Base-by-base conservation (phyloP, 2,888 invertebrate species). In the Mimumesa dahlbomi region DNA sequence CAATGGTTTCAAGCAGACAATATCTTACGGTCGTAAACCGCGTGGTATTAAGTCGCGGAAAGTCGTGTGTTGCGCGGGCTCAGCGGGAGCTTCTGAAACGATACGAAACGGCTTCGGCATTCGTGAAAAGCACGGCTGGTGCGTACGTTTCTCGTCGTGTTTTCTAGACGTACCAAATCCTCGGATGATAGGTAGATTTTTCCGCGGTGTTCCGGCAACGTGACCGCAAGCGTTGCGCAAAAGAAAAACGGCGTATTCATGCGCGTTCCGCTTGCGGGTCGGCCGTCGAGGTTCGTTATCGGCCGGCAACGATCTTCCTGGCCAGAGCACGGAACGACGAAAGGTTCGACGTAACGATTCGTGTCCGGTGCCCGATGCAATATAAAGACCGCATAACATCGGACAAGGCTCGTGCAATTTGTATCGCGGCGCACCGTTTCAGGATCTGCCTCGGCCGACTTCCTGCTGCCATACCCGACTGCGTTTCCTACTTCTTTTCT, bases 281-380 rank as follows among this genome's bases (percentile, higher is more conserved):
- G 40, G 63, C 70, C 45, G 25, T 25, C 3, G 7, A 3, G 46
- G 65, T 73, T 73, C 66, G 62, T 77, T 84, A 83, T 84, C 84
- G 66, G 25, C 6, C 31, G 19, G 52, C 48, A 53, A 43, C 63
- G 76, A 84, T 84, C 82, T 83, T 63, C 40, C 25, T 13, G 71
- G 56, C 62, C 73, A 67, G 57, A 67, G 75, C 74, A n/a, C 73
- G 77, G 71, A 80, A 81, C 75, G 81, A 79, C 79, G 72, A 73
- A 76, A 82, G 81, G 74, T 73, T 82, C 84, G 81, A 82, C 77
- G 81, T 82, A 85, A 82, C 85, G 82, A 85, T 84, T 85, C 83
- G 82, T 84, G 84, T 85, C 85, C 82, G 80, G 63, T 62, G 4
- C 34, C 40, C 58, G 65, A 59, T 46, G 61, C 67, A 73, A 71